These are phyloP conservation scores for Drosophila anceps DNA, from an alignment of 2,888 invertebrate species.

Conservation along the genomic window DNA sequence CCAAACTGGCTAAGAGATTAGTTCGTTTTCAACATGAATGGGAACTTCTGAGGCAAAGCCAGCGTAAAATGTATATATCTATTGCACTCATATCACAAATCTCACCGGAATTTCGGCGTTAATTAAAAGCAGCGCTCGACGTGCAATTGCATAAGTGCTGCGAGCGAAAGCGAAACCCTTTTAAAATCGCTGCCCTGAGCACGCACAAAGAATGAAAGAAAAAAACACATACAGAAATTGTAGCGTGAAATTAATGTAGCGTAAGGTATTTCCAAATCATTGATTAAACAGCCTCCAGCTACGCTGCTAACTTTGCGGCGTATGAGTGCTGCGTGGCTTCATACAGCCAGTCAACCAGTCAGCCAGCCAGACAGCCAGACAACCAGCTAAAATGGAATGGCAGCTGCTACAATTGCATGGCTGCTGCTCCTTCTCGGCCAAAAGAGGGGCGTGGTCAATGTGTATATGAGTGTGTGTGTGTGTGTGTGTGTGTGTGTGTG, in stretches of 20 bases:
- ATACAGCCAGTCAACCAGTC: slow-evolving; percentile 19
- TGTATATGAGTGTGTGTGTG: slow-evolving; percentile 1
- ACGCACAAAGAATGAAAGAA: background rate
- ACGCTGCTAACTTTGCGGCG: slow-evolving; percentile 36
- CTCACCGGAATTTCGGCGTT: slow-evolving; percentile 1
- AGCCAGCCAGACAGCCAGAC: background rate
- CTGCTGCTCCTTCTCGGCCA: slow-evolving; percentile 14
- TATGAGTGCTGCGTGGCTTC: slow-evolving; percentile 71
- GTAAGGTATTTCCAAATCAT: slow-evolving; percentile 78
- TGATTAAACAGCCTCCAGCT: slow-evolving; percentile 63
- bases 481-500: slow-evolving; percentile 51
- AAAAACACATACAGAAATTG: slow-evolving; percentile 4
- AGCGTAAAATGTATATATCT: background rate
- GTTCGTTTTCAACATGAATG: background rate
- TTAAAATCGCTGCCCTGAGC: slow-evolving; percentile 5
- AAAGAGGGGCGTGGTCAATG: slow-evolving; percentile 16
- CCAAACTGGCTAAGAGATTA: background rate
- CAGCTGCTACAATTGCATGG: slow-evolving; percentile 65
- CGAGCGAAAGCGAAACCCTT: slow-evolving; percentile 18
- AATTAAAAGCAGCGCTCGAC: slow-evolving; percentile 19
- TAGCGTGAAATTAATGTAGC: slow-evolving; percentile 74
- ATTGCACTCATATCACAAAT: background rate
- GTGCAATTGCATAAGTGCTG: slow-evolving; percentile 26
- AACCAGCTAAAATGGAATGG: slow-evolving; percentile 37
- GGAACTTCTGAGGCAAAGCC: background rate